phyloP scores from a whole-genome alignment of 1,140 invertebrate species.

The Paraescarpia echinospica region DNA sequence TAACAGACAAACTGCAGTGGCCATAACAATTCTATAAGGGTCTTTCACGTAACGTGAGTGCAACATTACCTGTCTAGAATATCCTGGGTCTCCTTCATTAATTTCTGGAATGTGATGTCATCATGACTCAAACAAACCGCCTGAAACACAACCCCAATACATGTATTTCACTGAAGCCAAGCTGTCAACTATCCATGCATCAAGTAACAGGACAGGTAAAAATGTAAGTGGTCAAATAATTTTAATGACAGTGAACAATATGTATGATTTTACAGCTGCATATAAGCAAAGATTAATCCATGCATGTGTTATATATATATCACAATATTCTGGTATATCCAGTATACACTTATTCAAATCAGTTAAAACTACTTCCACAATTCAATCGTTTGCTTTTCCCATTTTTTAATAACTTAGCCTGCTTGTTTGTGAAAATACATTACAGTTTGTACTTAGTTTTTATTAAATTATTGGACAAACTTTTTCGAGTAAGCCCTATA shows the following conservation, averaged over 20 bases:
- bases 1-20: not conserved
- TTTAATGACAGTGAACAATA: not conserved
- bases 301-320: no score
- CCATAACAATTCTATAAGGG: not conserved
- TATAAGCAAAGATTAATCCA: not conserved
- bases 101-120: not conserved
- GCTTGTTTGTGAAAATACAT: no score
- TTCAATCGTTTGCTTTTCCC: no score
- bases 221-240: not conserved
- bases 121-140: conserved; percentile 1
- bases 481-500: no score
- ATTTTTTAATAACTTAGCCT: no score
- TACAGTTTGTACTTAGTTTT: no score
- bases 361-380: no score
- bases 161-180: not conserved
- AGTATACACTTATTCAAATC: no score
- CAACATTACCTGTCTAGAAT: not conserved
- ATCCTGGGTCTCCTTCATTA: not conserved
- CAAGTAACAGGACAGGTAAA: not conserved
- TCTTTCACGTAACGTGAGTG: conserved; percentile 16
- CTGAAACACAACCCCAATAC: not conserved
- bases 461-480: no score
- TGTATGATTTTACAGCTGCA: not conserved
- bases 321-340: not conserved
- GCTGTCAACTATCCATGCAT: no score